phyloP scores from a whole-genome alignment of 1,140 invertebrate genomes.

The Nasonia giraulti region DNA sequence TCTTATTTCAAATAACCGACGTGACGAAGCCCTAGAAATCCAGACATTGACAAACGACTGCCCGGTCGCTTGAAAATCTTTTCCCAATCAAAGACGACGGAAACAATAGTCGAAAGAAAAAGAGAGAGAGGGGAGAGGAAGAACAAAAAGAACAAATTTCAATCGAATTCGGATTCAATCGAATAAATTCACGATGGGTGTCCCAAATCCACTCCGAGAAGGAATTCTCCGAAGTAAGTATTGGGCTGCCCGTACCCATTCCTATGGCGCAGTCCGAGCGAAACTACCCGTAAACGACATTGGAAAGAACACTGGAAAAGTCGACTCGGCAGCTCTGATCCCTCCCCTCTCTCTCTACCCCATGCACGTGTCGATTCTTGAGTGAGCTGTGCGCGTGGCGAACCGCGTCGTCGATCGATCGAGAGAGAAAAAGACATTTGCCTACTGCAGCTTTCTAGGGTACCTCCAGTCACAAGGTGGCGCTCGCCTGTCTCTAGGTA shows the following conservation, averaged over 20 bases:
- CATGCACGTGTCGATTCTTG: constrained; percentile 35
- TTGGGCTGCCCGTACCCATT: neutral
- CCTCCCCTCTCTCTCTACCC: neutral
- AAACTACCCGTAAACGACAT: neutral
- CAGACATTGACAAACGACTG: neutral
- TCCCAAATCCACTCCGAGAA: neutral
- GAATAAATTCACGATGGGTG: neutral
- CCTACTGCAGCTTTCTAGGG: constrained; percentile 35
- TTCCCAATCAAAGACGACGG: neutral
- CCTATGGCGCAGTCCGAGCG: neutral
- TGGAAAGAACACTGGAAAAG: constrained; percentile 3
- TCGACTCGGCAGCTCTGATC: neutral
- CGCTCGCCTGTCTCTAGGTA: constrained; percentile 4
- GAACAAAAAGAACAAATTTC: neutral
- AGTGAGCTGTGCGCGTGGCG: constrained; percentile 52
- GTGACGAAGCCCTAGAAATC: neutral
- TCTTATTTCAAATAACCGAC: neutral
- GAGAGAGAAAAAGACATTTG: constrained; percentile 47
- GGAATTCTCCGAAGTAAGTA: neutral
- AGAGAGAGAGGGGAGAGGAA: neutral
- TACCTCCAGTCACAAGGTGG: constrained; percentile 55
- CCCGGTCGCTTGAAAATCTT: neutral
- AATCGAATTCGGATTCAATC: too few relatives aligned
- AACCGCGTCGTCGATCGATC: neutral
- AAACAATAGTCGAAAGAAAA: neutral